phyloP scores from a whole-genome alignment of 2,113 vertebrate species.

The Theristicus caerulescens region DNA sequence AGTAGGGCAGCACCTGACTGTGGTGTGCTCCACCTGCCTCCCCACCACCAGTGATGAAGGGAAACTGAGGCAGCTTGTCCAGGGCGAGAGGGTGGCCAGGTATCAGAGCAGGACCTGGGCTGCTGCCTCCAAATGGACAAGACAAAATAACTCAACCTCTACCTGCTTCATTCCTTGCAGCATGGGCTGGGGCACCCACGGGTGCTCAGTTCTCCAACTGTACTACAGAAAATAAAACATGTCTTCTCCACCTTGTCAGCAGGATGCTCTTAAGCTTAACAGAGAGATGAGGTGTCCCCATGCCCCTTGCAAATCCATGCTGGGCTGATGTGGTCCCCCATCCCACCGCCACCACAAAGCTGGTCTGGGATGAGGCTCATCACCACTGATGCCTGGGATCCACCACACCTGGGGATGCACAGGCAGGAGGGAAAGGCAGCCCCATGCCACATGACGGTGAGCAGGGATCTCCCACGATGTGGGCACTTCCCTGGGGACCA shows the following conservation, averaged over 20 bases:
- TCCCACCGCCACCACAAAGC: rapidly evolving
- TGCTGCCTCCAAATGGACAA: background rate
- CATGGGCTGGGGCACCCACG: too few relatives aligned
- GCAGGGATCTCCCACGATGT: too few relatives aligned
- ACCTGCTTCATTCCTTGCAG: background rate
- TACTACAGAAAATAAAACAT: background rate
- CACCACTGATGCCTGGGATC: background rate
- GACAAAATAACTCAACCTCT: background rate
- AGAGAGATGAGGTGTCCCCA: background rate
- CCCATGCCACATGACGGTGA: background rate
- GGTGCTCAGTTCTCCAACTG: background rate
- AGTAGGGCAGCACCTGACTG: background rate
- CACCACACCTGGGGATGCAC: rapidly evolving
- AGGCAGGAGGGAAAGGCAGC: background rate
- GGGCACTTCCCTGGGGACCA: background rate
- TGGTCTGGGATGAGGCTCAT: background rate
- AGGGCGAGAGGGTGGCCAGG: background rate
- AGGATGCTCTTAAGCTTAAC: background rate
- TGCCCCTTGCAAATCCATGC: background rate
- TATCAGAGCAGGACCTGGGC: background rate
- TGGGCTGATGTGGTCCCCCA: background rate
- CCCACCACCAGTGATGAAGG: background rate
- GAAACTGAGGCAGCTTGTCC: background rate
- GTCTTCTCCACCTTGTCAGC: background rate
- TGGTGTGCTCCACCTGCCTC: background rate